Percentiles rank a stretch among this genome's conserved stretches.
Conservation (phyloP, 2,888 invertebrate species). For the Cephus sareptanus region DNA sequence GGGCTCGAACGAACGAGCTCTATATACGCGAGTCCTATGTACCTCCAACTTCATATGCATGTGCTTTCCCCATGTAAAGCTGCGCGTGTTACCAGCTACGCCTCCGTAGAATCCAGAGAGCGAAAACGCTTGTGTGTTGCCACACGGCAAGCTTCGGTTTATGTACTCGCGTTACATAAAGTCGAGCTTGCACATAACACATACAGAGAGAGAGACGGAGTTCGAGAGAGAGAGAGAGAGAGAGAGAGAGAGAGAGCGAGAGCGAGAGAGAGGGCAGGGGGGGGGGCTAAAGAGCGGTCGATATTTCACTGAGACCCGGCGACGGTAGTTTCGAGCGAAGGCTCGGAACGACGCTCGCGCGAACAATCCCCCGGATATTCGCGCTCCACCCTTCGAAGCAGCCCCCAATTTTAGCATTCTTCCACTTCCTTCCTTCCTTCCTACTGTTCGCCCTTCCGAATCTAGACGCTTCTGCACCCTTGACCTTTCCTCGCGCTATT, state of each 20-base stretch:
- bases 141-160: slow-evolving; percentile 8
- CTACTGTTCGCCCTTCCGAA: background rate
- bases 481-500: background rate
- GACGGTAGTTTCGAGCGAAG: slow-evolving; percentile 44
- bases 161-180: slow-evolving; percentile 21
- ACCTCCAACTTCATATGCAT: slow-evolving; percentile 10
- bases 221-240: slow-evolving; percentile 13
- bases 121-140: slow-evolving; percentile 4
- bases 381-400: background rate
- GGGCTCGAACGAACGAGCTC: slow-evolving; percentile 31
- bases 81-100: slow-evolving; percentile 7
- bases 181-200: slow-evolving; percentile 28
- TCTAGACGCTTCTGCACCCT: background rate
- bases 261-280: slow-evolving; percentile 17
- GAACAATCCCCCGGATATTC: slow-evolving; percentile 11
- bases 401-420: background rate
- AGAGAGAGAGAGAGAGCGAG: slow-evolving; percentile 18
- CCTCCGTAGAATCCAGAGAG: background rate
- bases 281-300: slow-evolving; percentile 50
- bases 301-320: slow-evolving; percentile 52
- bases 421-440: background rate
- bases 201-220: slow-evolving; percentile 13
- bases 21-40: slow-evolving; percentile 21
- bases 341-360: slow-evolving; percentile 40
- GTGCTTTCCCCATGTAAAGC: slow-evolving; percentile 23